These are phyloP conservation scores for Strix aluco DNA, from an alignment of 2,113 vertebrate species.

Conservation along the genomic window DNA sequence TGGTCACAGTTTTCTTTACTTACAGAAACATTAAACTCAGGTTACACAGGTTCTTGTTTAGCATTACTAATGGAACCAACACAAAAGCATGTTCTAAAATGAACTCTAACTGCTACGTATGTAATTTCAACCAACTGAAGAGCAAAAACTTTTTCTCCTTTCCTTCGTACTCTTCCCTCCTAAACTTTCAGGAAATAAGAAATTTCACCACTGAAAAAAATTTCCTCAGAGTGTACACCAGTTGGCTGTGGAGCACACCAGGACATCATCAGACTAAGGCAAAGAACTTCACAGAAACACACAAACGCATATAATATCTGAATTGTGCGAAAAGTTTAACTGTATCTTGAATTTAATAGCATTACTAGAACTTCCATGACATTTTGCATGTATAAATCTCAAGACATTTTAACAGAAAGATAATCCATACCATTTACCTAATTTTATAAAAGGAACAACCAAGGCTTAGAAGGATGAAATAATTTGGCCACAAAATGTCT, in stretches of 20 bases:
- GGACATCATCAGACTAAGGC: background rate
- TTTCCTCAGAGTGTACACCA: background rate
- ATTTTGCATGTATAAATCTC: background rate
- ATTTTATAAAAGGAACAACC: background rate
- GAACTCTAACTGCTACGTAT: background rate
- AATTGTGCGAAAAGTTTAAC: background rate
- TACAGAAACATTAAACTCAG: background rate
- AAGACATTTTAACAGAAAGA: background rate
- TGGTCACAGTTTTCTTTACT: background rate
- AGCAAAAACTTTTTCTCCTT: background rate
- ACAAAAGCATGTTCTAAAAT: background rate
- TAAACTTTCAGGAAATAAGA: background rate
- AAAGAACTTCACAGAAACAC: background rate
- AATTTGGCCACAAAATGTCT: background rate
- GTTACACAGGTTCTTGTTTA: background rate
- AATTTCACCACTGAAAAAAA: background rate
- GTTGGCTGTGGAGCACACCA: background rate
- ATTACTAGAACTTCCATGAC: background rate
- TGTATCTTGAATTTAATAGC: accelerated
- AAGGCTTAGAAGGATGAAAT: background rate
- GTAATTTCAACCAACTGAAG: background rate
- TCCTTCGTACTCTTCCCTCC: background rate
- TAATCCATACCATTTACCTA: background rate
- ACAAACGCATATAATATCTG: accelerated
- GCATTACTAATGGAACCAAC: background rate